Conservation (phyloP, 2,113 vertebrate species). For the Macrotis lagotis region DNA sequence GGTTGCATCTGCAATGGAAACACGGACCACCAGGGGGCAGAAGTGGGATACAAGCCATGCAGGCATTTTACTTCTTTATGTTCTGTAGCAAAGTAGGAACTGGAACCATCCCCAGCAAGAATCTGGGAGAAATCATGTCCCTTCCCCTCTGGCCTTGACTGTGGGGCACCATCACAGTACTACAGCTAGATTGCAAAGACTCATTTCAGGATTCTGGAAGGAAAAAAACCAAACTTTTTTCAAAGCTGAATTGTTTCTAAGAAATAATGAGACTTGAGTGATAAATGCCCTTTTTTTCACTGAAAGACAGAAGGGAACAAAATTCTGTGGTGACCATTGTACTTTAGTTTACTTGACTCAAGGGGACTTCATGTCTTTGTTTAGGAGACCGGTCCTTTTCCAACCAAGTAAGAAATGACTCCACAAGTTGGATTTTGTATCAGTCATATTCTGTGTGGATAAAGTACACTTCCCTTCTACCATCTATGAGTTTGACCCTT, state of each 20-base stretch:
- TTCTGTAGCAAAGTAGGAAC: not conserved
- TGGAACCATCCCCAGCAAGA: not conserved
- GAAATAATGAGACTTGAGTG: not conserved
- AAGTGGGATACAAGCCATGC: not conserved
- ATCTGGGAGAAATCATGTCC: not conserved
- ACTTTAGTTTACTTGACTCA: not conserved
- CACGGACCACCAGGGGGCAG: slow-evolving; percentile 65
- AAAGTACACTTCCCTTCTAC: not conserved
- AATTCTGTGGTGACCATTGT: not conserved
- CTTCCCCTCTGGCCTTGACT: not conserved
- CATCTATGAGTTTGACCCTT: not conserved
- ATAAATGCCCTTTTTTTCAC: not conserved
- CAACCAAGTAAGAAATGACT: not conserved
- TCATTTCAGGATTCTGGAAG: not conserved
- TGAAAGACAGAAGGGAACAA: not conserved
- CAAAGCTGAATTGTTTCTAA: not conserved
- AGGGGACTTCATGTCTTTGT: not conserved
- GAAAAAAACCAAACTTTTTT: not conserved
- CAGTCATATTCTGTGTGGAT: not conserved
- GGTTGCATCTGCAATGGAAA: not conserved
- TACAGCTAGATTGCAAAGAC: not conserved
- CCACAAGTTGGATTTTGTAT: not conserved
- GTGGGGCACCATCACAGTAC: not conserved
- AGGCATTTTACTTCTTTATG: not conserved
- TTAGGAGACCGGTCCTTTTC: too few relatives aligned